Evolutionary conservation across 2,113 vertebrate species (phyloP), one percentile per base, ranked within the genome.

Genomic region (Gadus macrocephalus): DNA sequence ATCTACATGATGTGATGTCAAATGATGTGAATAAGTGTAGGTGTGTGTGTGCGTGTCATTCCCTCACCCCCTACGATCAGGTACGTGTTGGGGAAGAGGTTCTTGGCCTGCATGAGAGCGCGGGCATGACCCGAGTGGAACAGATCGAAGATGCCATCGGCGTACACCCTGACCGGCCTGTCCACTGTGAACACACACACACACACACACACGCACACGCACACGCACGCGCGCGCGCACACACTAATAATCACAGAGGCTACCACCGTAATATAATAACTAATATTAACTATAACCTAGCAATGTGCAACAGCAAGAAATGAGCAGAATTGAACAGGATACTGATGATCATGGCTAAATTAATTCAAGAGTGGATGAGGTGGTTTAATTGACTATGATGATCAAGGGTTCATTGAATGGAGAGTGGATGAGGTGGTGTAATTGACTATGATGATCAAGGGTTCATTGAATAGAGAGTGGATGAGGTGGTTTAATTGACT

Each of bases 51-150:
- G 65, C 61, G 62, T 66, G 42, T 17, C 28, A 66, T 1, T 70
- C 80, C 83, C 90, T 92, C 94, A 98, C 97, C 97, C 95, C 97
- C 97, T 85, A 99, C 97, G 82, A 99, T 92, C 90, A 99, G 92
- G 88, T 98, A 96, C 86, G 95, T 96, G 89, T 98, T 98, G 66
- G 97, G 97, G 80, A 99, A 99, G 65, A 99, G 93, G 83, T 96
- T 96, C 92, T 99, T 99, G 86, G 97, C 97, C 92, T 99, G 97
- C 97, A 99, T 99, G 82, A 99, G 95, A 70, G 97, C 97, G 69
- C 97, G 94, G 75, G 97, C 97, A 1, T 99, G 97, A 72, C 97
- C 97, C 0, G 97, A 94, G 81, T 99, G 97, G 89, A 99, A 99
- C 76, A 99, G 93, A 89, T 99, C 97, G 87, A 99, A 99, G 90